Conservation (phyloP, 1,140 invertebrate species). For the Tenebrio molitor region DNA sequence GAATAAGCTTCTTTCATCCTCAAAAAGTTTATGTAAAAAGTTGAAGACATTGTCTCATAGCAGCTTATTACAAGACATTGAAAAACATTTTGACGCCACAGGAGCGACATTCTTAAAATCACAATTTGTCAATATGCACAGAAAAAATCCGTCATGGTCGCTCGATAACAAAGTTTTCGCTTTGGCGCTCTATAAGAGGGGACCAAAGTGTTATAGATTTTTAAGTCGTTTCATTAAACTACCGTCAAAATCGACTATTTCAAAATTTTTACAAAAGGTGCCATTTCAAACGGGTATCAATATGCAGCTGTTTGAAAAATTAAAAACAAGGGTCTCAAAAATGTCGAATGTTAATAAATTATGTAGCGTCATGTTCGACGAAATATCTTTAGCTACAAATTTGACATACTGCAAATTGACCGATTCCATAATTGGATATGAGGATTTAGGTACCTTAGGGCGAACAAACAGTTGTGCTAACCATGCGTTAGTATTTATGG, state of each 20-base stretch:
- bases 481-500: conserved; percentile 62
- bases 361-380: conserved; percentile 63
- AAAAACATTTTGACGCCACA: background rate
- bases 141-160: background rate
- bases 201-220: conserved; percentile 36
- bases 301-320: conserved; percentile 55
- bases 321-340: conserved; percentile 52
- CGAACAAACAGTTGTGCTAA: conserved; percentile 56
- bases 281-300: conserved; percentile 55
- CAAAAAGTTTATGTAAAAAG: background rate
- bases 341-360: conserved; percentile 56
- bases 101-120: background rate
- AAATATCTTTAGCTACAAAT: conserved; percentile 59
- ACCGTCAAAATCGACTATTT: conserved; percentile 39
- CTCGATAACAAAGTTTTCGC: conserved; percentile 9
- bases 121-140: background rate
- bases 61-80: conserved; percentile 10
- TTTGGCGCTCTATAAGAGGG: too few species aligned
- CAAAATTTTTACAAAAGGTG: conserved; percentile 29
- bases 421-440: conserved; percentile 59
- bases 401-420: conserved; percentile 56
- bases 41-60: background rate
- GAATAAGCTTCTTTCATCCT: background rate
- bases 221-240: conserved; percentile 43
- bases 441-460: conserved; percentile 50